Percentiles rank a stretch among this genome's conserved stretches.
These are phyloP conservation scores for Ficedula albicollis DNA, from an alignment of 2,797 vertebrate species.

Conservation along the genomic window DNA sequence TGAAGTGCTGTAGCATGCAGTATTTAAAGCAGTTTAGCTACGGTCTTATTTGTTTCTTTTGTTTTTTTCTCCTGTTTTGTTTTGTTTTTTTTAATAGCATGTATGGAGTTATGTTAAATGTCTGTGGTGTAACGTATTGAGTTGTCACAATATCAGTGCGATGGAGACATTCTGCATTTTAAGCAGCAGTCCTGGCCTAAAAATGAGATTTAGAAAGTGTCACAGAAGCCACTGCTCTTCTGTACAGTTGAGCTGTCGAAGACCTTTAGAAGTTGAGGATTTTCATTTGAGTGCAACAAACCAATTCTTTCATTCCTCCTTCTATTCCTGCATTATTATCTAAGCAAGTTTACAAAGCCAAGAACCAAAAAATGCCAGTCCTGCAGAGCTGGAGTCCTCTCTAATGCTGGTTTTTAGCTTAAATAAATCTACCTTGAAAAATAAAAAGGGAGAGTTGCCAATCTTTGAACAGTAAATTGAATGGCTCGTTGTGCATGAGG, in stretches of 20 bases:
- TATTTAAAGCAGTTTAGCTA: slow-evolving; percentile 81
- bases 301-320: not conserved
- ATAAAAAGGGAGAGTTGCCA: slow-evolving; percentile 7
- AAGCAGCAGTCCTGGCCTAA: slow-evolving; percentile 61
- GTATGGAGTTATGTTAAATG: slow-evolving; percentile 69
- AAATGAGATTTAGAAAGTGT: not conserved
- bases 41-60: slow-evolving; percentile 55
- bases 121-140: slow-evolving; percentile 67
- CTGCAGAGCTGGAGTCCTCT: slow-evolving; percentile 28
- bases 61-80: not conserved
- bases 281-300: slow-evolving; percentile 23
- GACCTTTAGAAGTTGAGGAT: not conserved
- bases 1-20: slow-evolving; percentile 90
- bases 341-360: slow-evolving; percentile 55
- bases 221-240: slow-evolving; percentile 40
- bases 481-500: not conserved
- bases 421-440: slow-evolving; percentile 26
- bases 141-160: slow-evolving; percentile 14
- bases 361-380: slow-evolving; percentile 53
- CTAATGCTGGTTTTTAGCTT: slow-evolving; percentile 32
- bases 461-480: not conserved
- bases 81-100: slow-evolving; percentile 67
- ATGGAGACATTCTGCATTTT: slow-evolving; percentile 70
- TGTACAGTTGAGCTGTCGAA: slow-evolving; percentile 23
- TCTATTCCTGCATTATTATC: not conserved